These are phyloP conservation scores for Notothenia rossii DNA, from an alignment of 2,113 vertebrate genomes.

Conservation along the genomic window DNA sequence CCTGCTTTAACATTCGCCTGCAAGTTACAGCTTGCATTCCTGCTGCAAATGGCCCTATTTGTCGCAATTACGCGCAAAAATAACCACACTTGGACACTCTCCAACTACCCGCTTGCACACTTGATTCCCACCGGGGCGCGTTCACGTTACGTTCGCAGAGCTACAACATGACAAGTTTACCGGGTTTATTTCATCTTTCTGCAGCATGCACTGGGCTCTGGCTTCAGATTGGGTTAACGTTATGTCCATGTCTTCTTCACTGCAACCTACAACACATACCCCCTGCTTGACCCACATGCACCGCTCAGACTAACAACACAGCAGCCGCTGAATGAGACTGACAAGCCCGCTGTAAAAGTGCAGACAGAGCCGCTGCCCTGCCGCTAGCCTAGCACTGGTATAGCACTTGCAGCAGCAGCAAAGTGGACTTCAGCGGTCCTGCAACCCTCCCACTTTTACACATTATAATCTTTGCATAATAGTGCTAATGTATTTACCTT, in stretches of 20 bases:
- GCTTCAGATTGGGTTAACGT: background rate
- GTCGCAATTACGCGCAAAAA: slow-evolving; percentile 38
- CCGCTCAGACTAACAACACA: background rate
- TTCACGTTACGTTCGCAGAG: slow-evolving; percentile 40
- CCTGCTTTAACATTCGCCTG: background rate
- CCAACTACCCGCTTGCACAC: slow-evolving; percentile 47
- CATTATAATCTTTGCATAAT: background rate
- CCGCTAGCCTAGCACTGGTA: slow-evolving; percentile 59
- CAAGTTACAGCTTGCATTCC: slow-evolving; percentile 28
- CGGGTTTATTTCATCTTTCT: slow-evolving; percentile 7
- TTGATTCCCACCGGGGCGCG: slow-evolving; percentile 50
- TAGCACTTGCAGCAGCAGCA: slow-evolving; percentile 42
- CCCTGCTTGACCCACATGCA: slow-evolving; percentile 55
- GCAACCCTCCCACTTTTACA: slow-evolving; percentile 42
- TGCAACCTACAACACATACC: slow-evolving; percentile 4
- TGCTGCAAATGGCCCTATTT: slow-evolving; percentile 30
- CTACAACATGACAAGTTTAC: slow-evolving; percentile 56
- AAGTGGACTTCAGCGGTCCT: slow-evolving; percentile 51
- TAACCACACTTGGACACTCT: slow-evolving; percentile 39
- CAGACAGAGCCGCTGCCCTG: slow-evolving; percentile 47
- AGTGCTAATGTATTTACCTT: slow-evolving; percentile 65
- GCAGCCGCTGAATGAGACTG: slow-evolving; percentile 44
- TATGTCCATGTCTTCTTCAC: slow-evolving; percentile 2
- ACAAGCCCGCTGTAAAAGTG: slow-evolving; percentile 73
- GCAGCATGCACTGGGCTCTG: slow-evolving; percentile 10